These are phyloP conservation scores for Aricia artaxerxes DNA, from an alignment of 2,888 invertebrate species.

Conservation along the genomic window DNA sequence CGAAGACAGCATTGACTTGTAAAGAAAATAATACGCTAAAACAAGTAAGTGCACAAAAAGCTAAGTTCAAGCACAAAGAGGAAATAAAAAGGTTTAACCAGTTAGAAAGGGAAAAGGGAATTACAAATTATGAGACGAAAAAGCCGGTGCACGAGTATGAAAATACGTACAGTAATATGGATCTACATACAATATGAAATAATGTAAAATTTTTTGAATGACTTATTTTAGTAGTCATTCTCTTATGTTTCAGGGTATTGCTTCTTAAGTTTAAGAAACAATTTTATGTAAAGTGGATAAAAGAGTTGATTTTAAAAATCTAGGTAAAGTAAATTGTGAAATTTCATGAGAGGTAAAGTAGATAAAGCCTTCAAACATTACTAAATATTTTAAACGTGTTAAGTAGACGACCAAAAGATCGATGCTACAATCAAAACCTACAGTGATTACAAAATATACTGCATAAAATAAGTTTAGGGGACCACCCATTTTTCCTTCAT, in stretches of 20 bases:
- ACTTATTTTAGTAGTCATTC: not conserved
- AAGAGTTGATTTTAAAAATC: no score
- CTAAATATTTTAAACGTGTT: no score
- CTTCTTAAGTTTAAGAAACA: not conserved
- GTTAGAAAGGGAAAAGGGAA: constrained; percentile 36
- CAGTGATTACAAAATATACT: no score
- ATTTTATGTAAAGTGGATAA: not conserved
- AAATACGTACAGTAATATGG: constrained; percentile 17
- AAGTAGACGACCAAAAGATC: no score
- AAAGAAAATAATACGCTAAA: constrained; percentile 29
- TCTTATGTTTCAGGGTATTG: not conserved
- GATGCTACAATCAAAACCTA: no score
- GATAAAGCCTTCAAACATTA: no score
- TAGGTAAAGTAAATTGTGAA: no score
- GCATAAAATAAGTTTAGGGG: no score
- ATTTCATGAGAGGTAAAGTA: no score
- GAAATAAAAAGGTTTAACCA: constrained; percentile 35
- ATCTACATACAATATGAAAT: constrained; percentile 13
- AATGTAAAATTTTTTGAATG: constrained; percentile 20
- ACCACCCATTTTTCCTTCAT: no score
- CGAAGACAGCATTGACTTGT: constrained; percentile 23
- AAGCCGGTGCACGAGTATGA: constrained; percentile 32
- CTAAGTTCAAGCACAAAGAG: constrained; percentile 26
- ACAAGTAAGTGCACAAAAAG: constrained; percentile 31
- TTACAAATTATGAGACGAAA: constrained; percentile 36